phyloP scores from a whole-genome alignment of 2,797 vertebrate genomes.

The Sebastes taczanowskii region DNA sequence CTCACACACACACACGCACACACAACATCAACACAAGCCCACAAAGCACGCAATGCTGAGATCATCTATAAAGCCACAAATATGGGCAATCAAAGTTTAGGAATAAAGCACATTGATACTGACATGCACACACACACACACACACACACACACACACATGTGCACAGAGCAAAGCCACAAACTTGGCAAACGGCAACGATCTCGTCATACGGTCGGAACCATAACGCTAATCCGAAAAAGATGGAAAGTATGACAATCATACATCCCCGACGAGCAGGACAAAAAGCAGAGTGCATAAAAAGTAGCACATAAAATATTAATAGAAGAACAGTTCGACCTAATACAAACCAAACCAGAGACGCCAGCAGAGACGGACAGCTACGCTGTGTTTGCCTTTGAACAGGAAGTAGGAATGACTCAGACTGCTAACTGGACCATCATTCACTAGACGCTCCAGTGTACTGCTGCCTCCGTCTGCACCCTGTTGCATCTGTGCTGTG shows the following conservation, averaged over 20 bases:
- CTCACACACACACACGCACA: slow-evolving; percentile 14
- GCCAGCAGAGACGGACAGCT: slow-evolving; percentile 8
- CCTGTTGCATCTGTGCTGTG: not conserved
- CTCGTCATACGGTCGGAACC: slow-evolving; percentile 57
- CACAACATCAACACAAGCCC: slow-evolving; percentile 43
- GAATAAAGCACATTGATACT: slow-evolving; percentile 58
- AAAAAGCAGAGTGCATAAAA: slow-evolving; percentile 28
- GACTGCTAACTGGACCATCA: slow-evolving; percentile 45
- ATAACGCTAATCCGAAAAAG: slow-evolving; percentile 58
- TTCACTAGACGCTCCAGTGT: slow-evolving; percentile 14
- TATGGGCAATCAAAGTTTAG: slow-evolving; percentile 67
- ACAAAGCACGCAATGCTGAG: slow-evolving; percentile 68
- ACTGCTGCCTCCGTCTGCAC: slow-evolving; percentile 17
- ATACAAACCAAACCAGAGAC: slow-evolving; percentile 10
- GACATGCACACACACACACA: slow-evolving; percentile 12
- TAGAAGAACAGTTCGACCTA: not conserved
- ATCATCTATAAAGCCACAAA: slow-evolving; percentile 74
- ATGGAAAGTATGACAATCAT: slow-evolving; percentile 68
- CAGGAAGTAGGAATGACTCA: slow-evolving; percentile 32
- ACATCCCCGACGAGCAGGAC: slow-evolving; percentile 12
- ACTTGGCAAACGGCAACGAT: slow-evolving; percentile 38
- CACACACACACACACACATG: not conserved
- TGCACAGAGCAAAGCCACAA: slow-evolving; percentile 40
- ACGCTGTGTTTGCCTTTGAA: slow-evolving; percentile 16
- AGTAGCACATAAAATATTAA: slow-evolving; percentile 36